Evolutionary conservation across 2,797 vertebrate genomes (phyloP), one percentile per base, ranked within the genome.

Genomic region (Astyanax mexicanus): DNA sequence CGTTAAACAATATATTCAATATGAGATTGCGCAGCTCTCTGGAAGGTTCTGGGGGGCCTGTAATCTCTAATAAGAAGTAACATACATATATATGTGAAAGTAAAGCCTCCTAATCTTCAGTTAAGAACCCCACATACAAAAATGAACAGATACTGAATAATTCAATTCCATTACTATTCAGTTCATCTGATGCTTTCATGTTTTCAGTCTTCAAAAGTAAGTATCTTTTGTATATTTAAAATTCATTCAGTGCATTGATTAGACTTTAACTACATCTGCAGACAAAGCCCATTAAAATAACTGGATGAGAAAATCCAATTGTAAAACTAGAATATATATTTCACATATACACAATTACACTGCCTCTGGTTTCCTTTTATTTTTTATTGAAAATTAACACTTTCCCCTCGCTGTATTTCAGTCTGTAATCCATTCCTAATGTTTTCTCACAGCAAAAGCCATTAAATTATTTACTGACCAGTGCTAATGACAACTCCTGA

Each of bases 401-500:
- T 65, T 47, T 40, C 52, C 13, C 47, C 65, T 64, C 27, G 3
- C 10, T 58, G 64, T 61, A 60, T 52, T 57, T 75, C 71, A 49
- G 32, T 68, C 82, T 74, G 45, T 74, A 54, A 61, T 74, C 47
- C 74, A 9, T 21, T 45, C 35, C 52, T 66, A 72, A 80, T 80
- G 78, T 80, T 81, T 81, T 79, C 73, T 72, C 62, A 68, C 79
- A 72, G 61, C 65, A 84, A 74, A 81, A 68, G 62, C 54, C 49
- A 45, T 86, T 84, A 68, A 84, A 83, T 82, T 73, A 86, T 86
- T 83, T 72, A 85, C 77, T 75, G 80, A 66, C 69, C 67, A 73
- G 69, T 72, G 74, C 79, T 86, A 85, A 88, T 82, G 83, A 82
- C 71, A 70, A 72, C 13, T 54, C 66, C 35, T 67, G 79, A 84